phyloP scores from a whole-genome alignment of 1,140 invertebrate genomes.

The Eriocheir sinensis region DNA sequence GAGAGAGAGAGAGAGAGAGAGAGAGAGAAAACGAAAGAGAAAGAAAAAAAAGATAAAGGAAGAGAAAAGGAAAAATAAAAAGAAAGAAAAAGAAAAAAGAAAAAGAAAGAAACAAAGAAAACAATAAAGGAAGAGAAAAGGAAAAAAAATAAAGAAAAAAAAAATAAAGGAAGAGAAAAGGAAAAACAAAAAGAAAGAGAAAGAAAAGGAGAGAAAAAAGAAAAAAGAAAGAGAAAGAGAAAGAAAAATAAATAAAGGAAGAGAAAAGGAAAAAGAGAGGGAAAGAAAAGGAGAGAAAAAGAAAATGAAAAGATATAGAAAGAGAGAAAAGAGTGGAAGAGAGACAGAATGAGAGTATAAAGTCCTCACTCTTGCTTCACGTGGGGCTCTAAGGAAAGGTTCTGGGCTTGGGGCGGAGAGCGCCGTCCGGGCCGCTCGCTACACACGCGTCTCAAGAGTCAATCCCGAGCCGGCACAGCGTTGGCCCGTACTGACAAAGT shows the following conservation, averaged over 20 bases:
- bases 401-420: no score
- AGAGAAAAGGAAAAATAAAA: neutral
- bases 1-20: slow-evolving; percentile 22
- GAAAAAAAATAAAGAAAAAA: neutral
- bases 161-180: neutral
- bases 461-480: no score
- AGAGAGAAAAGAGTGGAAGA: no score
- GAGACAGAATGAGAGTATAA: no score
- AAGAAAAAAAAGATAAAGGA: neutral
- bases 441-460: no score
- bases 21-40: neutral
- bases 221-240: slow-evolving; percentile 32
- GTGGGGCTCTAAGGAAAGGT: no score
- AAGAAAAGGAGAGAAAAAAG: neutral
- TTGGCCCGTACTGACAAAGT: no score
- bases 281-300: no score
- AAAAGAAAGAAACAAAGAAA: neutral
- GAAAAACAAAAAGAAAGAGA: neutral
- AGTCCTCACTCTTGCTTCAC: no score
- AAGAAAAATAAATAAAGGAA: neutral
- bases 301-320: no score
- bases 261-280: neutral
- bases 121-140: neutral
- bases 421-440: no score
- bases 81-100: neutral